Conservation (phyloP, 2,113 vertebrate species). For the Tursiops truncatus region DNA sequence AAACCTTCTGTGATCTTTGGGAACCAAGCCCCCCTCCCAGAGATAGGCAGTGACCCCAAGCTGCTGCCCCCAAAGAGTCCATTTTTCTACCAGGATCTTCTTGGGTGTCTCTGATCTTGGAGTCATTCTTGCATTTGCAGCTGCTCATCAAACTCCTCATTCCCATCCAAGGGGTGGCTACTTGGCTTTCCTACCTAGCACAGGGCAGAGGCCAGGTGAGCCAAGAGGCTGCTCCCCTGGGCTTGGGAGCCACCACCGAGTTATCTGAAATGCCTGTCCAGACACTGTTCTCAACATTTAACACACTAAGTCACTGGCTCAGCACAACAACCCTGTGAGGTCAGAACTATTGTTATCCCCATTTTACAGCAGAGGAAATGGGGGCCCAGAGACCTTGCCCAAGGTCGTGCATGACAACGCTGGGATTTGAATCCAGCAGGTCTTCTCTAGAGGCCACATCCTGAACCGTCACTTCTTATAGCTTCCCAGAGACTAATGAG, state of each 20-base stretch:
- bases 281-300: not conserved
- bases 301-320: not conserved
- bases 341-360: not conserved
- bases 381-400: not conserved
- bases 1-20: slow-evolving; percentile 92
- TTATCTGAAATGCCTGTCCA: not conserved
- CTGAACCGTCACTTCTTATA: not conserved
- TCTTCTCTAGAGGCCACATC: not conserved
- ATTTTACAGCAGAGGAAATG: not conserved
- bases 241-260: not conserved
- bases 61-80: not conserved
- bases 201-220: not conserved
- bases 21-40: slow-evolving; percentile 91
- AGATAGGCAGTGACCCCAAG: slow-evolving; percentile 87
- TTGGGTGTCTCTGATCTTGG: not conserved
- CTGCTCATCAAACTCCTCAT: slow-evolving; percentile 89
- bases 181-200: slow-evolving; percentile 21
- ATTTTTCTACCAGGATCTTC: slow-evolving; percentile 54
- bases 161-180: slow-evolving; percentile 60
- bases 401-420: not conserved
- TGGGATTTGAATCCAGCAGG: not conserved
- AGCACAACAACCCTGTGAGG: not conserved
- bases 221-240: not conserved
- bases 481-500: not conserved
- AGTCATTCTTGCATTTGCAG: slow-evolving; percentile 89